phyloP scores from a whole-genome alignment of 2,113 vertebrate genomes.

The Greenwoodochromis staneri region DNA sequence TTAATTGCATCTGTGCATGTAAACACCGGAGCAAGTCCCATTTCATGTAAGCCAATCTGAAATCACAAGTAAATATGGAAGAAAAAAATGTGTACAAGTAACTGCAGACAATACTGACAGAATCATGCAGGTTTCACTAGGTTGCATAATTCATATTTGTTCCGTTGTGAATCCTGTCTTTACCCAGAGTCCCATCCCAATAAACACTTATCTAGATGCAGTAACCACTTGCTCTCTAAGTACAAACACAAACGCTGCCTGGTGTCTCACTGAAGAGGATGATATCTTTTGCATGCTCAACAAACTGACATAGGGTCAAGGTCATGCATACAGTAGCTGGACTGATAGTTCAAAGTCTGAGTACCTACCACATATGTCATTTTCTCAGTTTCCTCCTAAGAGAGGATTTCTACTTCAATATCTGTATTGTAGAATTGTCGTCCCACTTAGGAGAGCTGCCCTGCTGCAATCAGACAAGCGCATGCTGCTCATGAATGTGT shows the following conservation, averaged over 20 bases:
- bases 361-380: slow-evolving; percentile 72
- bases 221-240: slow-evolving; percentile 7
- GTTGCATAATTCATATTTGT: neutral
- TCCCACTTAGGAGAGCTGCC: slow-evolving; percentile 74
- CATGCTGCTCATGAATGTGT: neutral
- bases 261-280: neutral
- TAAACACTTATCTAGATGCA: slow-evolving; percentile 29
- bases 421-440: slow-evolving; percentile 76
- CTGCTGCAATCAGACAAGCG: slow-evolving; percentile 25
- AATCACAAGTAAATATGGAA: neutral
- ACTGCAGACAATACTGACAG: neutral
- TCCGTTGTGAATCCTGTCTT: neutral
- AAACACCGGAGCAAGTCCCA: neutral
- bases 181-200: neutral
- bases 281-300: neutral
- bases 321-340: neutral
- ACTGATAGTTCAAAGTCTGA: neutral
- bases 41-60: neutral
- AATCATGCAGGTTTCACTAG: neutral
- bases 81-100: neutral
- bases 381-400: slow-evolving; percentile 74
- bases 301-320: neutral
- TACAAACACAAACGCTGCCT: neutral
- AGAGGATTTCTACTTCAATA: slow-evolving; percentile 74
- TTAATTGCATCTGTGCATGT: neutral